Conservation (phyloP, 2,888 invertebrate genomes). For the Stomorhina lunata region DNA sequence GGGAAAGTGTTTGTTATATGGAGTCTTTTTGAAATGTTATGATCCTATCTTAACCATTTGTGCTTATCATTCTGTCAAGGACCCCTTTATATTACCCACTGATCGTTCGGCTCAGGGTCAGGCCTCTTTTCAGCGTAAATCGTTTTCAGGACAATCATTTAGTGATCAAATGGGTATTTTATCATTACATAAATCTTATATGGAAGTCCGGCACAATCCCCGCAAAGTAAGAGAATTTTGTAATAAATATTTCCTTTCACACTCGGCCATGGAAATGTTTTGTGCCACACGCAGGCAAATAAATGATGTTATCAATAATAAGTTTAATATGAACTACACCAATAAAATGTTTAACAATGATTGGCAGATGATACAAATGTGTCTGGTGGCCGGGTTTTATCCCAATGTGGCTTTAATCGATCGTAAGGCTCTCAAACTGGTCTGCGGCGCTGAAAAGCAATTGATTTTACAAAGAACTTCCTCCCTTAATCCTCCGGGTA, state of each 20-base stretch:
- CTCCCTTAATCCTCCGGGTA: conserved; percentile 77
- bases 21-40: conserved; percentile 93
- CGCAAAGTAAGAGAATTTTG: conserved; percentile 70
- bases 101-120: conserved; percentile 83
- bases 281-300: conserved; percentile 91
- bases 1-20: conserved; percentile 94
- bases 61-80: conserved; percentile 88
- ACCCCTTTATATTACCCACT: conserved; percentile 89
- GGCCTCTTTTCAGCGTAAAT: conserved; percentile 84
- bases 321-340: conserved; percentile 84
- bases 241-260: conserved; percentile 69
- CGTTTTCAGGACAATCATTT: conserved; percentile 87
- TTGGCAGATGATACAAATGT: conserved; percentile 95
- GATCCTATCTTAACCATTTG: conserved; percentile 96
- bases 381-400: conserved; percentile 92
- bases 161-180: conserved; percentile 96
- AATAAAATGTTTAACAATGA: conserved; percentile 79
- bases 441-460: conserved; percentile 83
- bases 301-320: conserved; percentile 87
- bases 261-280: conserved; percentile 93
- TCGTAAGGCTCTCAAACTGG: conserved; percentile 82
- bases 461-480: conserved; percentile 83
- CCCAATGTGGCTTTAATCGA: conserved; percentile 91
- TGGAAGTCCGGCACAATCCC: conserved; percentile 81
- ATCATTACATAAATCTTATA: conserved; percentile 88